Base-by-base conservation (phyloP, 2,888 invertebrate genomes). In the Drosophila leonis region DNA sequence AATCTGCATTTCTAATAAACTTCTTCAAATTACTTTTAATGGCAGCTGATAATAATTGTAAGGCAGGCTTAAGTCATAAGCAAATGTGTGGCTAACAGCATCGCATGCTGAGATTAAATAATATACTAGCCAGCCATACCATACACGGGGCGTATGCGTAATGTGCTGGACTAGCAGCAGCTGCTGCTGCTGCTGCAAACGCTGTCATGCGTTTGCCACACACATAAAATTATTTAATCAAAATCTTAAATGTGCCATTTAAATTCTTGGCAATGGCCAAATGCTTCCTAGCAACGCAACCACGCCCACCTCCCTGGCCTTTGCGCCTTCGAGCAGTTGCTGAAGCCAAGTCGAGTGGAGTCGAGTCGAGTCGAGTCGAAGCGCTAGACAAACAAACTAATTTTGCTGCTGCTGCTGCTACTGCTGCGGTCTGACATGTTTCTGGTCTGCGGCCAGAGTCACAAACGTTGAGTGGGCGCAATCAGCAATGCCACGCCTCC, bases 191-290 rank as follows among this genome's bases (percentile, higher is more conserved):
- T 35, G 48, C 48, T 46, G 46, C 24, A 51, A 37, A 27, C 7
- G 18, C 15, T 27, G 37, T 24, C 33, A 15, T 54, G 75, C 54
- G 29, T 37, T 64, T 51, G 70, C 57, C 70, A 61, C 78, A 66
- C 75, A 65, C 78, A 66, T 76, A 63, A 84, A 81, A 86, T 79
- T 64, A 79, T 86, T 83, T 83, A 77, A 85, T 85, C 81, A 81
- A 81, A 88, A 78, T 83, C 88, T 72, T 75, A 80, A 88, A 88
- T 75, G 83, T 68, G 70, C 67, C 83, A 88, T 86, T 83, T 88
- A 83, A 88, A 88, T 78, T 84, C 78, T 49, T 69, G 74, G 69
- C 78, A 67, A 65, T 41, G 65, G 68, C 49, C 59, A 42, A 60
- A 71, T 70, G 66, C 42, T 75, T 68, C 59, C 66, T 72, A 71